A percentile compares a stretch with the other conserved stretches of the same genome.
phyloP scores from a whole-genome alignment of 2,888 invertebrate genomes.

The Lypha dubia region DNA sequence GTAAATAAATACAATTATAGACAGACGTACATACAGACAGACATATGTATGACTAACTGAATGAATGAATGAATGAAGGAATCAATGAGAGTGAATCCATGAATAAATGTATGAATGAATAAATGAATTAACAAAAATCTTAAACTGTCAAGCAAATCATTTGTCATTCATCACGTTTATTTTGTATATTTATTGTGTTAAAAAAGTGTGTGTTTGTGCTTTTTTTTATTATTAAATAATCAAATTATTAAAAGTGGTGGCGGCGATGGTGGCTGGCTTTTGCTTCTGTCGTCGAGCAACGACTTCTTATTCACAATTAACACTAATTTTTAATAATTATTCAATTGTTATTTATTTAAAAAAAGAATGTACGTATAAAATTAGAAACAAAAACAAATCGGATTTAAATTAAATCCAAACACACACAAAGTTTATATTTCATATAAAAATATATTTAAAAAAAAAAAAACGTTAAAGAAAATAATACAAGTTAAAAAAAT shows the following conservation, averaged over 20 bases:
- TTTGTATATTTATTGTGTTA: conserved; percentile 33
- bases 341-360: conserved; percentile 75
- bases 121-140: conserved; percentile 69
- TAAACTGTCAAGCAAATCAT: conserved; percentile 75
- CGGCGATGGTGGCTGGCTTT: too few relatives aligned
- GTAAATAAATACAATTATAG: conserved; percentile 32
- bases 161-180: conserved; percentile 76
- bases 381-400: conserved; percentile 22
- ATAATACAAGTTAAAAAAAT: too few relatives aligned
- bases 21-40: conserved; percentile 1
- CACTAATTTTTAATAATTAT: conserved; percentile 77
- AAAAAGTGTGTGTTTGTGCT: conserved; percentile 1
- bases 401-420: background rate
- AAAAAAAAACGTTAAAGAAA: too few relatives aligned
- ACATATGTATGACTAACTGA: conserved; percentile 38
- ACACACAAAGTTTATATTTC: background rate
- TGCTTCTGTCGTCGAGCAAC: conserved; percentile 2
- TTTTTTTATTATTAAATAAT: conserved; percentile 40
- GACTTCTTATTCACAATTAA: conserved; percentile 54
- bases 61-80: conserved; percentile 29
- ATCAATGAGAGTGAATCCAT: conserved; percentile 32
- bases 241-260: conserved; percentile 40
- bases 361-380: conserved; percentile 65
- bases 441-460: too few relatives aligned
- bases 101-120: conserved; percentile 62